These are phyloP conservation scores for Marronus borbonicus DNA, from an alignment of 2,888 invertebrate species.

Conservation along the genomic window DNA sequence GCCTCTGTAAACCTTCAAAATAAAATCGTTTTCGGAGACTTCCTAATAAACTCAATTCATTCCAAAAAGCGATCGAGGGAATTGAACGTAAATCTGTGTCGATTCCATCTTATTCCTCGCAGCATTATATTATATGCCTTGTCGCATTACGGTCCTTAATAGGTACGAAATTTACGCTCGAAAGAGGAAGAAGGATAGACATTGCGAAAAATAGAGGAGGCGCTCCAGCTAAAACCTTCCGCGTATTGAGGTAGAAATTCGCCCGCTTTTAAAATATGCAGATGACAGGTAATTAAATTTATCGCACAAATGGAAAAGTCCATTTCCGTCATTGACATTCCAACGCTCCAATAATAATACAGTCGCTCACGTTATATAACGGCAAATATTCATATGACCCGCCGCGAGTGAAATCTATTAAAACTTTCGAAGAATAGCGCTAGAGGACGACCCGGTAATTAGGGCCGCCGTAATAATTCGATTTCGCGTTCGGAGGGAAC, in stretches of 20 bases:
- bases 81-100: not conserved
- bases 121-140: not conserved
- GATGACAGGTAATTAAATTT: conserved; percentile 52
- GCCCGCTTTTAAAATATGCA: conserved; percentile 49
- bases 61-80: too few species aligned
- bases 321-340: conserved; percentile 37
- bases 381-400: conserved; percentile 7
- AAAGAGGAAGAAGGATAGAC: not conserved
- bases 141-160: not conserved
- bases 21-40: too few species aligned
- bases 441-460: conserved; percentile 13
- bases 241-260: not conserved
- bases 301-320: conserved; percentile 44
- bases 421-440: conserved; percentile 32
- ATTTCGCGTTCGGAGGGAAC: conserved; percentile 1
- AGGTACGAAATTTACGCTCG: not conserved
- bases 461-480: conserved; percentile 21
- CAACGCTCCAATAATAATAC: conserved; percentile 13
- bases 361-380: conserved; percentile 1
- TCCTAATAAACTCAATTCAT: too few species aligned
- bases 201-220: not conserved
- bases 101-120: not conserved
- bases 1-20: too few species aligned
- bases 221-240: not conserved
- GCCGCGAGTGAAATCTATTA: conserved; percentile 29